Evolutionary conservation across 2,797 vertebrate species (phyloP), one percentile per base, ranked within the genome.

Genomic region (Remorina albescens): DNA sequence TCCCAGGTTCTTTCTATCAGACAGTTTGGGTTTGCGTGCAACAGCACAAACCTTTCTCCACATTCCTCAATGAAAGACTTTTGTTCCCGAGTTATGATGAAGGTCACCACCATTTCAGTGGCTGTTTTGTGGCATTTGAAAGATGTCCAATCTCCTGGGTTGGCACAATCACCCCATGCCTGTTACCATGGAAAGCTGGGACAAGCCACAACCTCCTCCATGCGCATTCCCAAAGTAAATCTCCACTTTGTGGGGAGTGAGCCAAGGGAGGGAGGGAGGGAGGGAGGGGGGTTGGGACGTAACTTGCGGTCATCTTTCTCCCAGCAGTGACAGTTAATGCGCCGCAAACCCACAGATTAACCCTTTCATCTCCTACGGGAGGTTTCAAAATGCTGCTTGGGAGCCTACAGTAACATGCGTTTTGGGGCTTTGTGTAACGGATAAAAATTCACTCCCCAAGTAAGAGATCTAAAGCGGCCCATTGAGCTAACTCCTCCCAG

Each of bases 401-500:
- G 23, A 2, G 16, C 39, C 13, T 41, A 34, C 34, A 47, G 6
- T 3, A 30, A 30, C 26, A 12, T 34, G 46, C 9, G 59, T 2
- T 16, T 2, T 39, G 16, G 23, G 21, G 44, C 55, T 13, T 36
- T n/a, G 39, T 15, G 67, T n/a, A 32, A 54, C 8, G 34, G 28
- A 70, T 49, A 25, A 7, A 62, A 39, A 54, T 18, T 6, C 47
- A 30, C 37, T 15, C 8, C 10, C 32, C 55, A 19, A 34, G 19
- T 9, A 18, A 26, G 36, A 55, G 34, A 78, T 75, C 36, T 28
- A 75, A 72, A 88, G 79, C 83, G 88, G 92, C 91, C 93, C 90
- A 92, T 79, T 75, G 53, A 2, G 0, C 21, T 56, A 86, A 92
- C 93, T 93, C 94, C 95, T 94, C 95, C 95, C 94, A 83, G 86